These are phyloP conservation scores for Crax fasciolata DNA, from an alignment of 2,797 vertebrate genomes.

Conservation along the genomic window DNA sequence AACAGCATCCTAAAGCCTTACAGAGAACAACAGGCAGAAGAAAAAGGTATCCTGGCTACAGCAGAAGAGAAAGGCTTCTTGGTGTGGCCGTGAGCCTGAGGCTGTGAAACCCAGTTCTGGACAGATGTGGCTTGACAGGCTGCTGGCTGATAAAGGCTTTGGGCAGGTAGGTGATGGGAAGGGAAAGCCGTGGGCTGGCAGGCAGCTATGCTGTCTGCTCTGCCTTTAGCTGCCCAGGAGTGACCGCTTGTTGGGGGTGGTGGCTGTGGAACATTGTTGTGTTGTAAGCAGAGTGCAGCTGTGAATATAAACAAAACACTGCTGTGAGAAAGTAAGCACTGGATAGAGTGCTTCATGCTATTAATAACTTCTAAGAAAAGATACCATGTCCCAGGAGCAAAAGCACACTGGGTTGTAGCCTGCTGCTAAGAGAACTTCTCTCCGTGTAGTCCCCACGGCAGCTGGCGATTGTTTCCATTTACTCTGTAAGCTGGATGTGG, in stretches of 20 bases:
- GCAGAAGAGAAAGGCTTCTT: not conserved
- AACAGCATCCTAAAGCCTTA: not conserved
- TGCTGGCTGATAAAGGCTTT: not conserved
- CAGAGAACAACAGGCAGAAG: not conserved
- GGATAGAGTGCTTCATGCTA: not conserved
- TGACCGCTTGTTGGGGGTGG: not conserved
- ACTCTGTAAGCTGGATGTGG: not conserved
- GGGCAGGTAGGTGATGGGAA: not conserved
- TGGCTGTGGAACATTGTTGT: not conserved
- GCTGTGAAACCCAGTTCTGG: not conserved
- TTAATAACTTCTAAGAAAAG: constrained; percentile 4
- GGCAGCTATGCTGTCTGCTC: not conserved
- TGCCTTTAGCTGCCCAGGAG: not conserved
- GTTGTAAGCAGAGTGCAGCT: not conserved
- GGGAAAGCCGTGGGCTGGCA: not conserved
- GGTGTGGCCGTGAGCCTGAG: not conserved
- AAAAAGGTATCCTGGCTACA: not conserved
- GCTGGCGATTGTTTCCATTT: not conserved
- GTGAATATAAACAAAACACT: constrained; percentile 6
- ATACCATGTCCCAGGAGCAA: not conserved
- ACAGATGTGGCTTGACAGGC: not conserved
- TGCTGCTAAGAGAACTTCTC: not conserved
- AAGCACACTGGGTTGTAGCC: not conserved
- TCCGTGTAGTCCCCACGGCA: not conserved
- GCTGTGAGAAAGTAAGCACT: not conserved